phyloP scores from a whole-genome alignment of 2,888 invertebrate genomes.

The Callinectes sapidus region DNA sequence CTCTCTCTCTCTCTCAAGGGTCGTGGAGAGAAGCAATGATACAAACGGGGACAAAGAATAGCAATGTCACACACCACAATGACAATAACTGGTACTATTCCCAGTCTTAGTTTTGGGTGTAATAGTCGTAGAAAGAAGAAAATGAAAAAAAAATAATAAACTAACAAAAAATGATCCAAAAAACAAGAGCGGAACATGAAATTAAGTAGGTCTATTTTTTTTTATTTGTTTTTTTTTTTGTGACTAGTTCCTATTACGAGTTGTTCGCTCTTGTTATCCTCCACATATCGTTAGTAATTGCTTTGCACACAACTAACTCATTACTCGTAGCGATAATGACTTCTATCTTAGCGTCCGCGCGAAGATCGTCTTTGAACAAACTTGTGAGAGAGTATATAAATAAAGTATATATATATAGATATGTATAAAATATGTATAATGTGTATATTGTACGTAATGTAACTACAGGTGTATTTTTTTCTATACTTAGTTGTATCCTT shows the following conservation, averaged over 20 bases:
- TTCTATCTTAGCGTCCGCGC: neutral
- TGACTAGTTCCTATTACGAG: neutral
- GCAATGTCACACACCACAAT: too few relatives aligned
- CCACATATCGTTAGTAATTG: slow-evolving; percentile 20
- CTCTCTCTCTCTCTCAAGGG: too few relatives aligned
- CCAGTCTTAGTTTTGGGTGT: neutral
- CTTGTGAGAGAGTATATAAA: neutral
- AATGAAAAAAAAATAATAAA: neutral
- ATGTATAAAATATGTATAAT: slow-evolving; percentile 12
- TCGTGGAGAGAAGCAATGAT: too few relatives aligned
- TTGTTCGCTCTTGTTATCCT: neutral
- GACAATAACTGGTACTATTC: too few relatives aligned
- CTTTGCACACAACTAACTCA: neutral
- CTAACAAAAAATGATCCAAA: neutral
- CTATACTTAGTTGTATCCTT: neutral
- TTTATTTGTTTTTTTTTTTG: neutral
- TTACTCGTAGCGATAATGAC: neutral
- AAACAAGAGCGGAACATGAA: neutral
- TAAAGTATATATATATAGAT: neutral
- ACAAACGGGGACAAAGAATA: too few relatives aligned
- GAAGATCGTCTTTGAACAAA: neutral
- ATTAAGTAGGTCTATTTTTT: neutral
- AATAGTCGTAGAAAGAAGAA: neutral
- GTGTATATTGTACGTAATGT: slow-evolving; percentile 10
- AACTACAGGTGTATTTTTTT: slow-evolving; percentile 15